Evolutionary conservation across 2,888 invertebrate species (phyloP), one percentile per base, ranked within the genome.

Genomic region (Melanchra persicariae): DNA sequence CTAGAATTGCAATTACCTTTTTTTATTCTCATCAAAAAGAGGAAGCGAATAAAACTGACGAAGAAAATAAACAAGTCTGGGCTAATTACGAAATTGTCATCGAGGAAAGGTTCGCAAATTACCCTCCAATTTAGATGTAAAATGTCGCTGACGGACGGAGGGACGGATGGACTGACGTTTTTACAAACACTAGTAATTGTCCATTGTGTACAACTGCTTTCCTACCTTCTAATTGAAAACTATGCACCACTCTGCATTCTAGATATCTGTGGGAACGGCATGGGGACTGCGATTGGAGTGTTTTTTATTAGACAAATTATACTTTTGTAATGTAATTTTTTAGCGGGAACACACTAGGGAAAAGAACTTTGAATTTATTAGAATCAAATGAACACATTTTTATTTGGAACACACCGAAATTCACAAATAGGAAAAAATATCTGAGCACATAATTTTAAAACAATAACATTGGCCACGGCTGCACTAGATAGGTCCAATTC

Each of bases 51-150:
- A 66, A 80, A 70, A 49, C 72, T 55, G 78, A 63, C 60, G 71
- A 80, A 85, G 81, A 82, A 86, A 87, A 91, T 91, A 92, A 92
- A 92, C 87, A 90, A 90, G 88, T 89, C 90, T 57, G 77, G 71
- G 83, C 82, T 93, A 93, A 94, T 94, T 93, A 91, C 91, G 81
- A 87, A 91, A 91, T 91, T 90, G 90, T 92, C 89, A 90, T 92
- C 87, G 85, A 88, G 87, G 88, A 89, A 90, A 90, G 88, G 89
- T 85, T 86, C 79, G 86, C 89, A 89, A 93, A 93, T 92, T 91
- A 88, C 89, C 77, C 82, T 89, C 90, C 91, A 93, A 93, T 93
- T 94, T 91, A 93, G 91, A 92, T 86, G 93, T 92, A 88, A 91
- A 91, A 90, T 91, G 91, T 88, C 90, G 80, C 59, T 75, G 79